Percentiles rank a stretch among this genome's conserved stretches.
Evolutionary conservation across 92 coral and sea anemone genomes (phyloP).

Genomic region (Metridium senile): DNA sequence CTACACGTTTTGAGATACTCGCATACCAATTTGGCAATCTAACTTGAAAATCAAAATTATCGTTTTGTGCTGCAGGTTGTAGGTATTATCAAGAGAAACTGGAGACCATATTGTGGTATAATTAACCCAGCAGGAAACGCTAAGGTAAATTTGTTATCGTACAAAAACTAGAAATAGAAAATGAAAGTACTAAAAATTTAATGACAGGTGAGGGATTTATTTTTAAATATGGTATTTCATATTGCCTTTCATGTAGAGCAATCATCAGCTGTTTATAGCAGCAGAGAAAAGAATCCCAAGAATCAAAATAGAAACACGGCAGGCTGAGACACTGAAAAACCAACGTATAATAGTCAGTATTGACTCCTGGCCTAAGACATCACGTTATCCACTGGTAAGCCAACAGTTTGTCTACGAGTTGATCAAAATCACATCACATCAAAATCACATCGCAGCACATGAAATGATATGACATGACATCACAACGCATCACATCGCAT

Average conservation of each 20-base stretch:
- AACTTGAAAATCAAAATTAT: background rate
- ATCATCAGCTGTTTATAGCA: conserved; percentile 90
- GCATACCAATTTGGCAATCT: too few species aligned
- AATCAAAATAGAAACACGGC: conserved; percentile 88
- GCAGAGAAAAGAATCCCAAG: conserved; percentile 93
- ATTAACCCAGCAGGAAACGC: conserved; percentile 78
- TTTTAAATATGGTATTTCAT: too few species aligned
- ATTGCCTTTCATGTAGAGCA: conserved; percentile 54
- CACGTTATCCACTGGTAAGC: conserved; percentile 92
- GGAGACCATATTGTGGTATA: conserved; percentile 98
- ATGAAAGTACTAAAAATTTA: too few species aligned
- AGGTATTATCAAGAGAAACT: conserved; percentile 93
- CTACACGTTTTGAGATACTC: too few species aligned
- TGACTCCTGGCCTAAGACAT: conserved; percentile 95
- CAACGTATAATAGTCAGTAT: conserved; percentile 94
- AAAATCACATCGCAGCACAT: too few species aligned
- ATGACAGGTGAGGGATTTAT: too few species aligned
- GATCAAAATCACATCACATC: background rate
- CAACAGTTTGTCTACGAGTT: background rate
- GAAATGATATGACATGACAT: too few species aligned
- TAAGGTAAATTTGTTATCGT: conserved; percentile 62
- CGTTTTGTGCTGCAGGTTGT: conserved; percentile 71
- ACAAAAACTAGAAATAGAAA: too few species aligned
- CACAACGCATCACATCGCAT: too few species aligned
- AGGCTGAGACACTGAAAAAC: conserved; percentile 75